Base-by-base conservation (phyloP, 2,888 invertebrate genomes). In the Noctua janthe region DNA sequence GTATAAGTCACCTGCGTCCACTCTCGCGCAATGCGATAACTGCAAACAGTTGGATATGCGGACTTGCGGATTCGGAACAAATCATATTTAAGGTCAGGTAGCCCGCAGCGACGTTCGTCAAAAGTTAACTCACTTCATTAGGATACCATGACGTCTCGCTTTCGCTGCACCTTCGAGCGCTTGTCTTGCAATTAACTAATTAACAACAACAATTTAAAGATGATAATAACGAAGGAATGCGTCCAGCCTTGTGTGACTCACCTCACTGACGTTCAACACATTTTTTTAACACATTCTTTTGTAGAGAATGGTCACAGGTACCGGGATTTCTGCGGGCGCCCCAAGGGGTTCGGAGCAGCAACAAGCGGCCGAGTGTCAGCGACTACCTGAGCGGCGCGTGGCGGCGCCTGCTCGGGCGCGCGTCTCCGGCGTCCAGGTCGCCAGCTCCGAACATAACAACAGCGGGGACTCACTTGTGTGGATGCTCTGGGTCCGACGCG, bases 381-480 rank as follows among this genome's bases (percentile, higher is more conserved):
- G 51, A 69, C 78, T 80, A 89, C 80, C 87, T 88, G 86, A 75
- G 87, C 71, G 56, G 43, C 67, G 54, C 71, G 69, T 64, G n/a
- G 56, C 64, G 35, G 35, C 70, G 54, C 15, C 35, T 47, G 35
- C 71, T 39, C 13, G 64, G 62, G n/a, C 11, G 23, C 73, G 62
- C 62, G 20, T 23, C 51, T 62, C 23, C 72, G 51, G 8, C n/a
- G 29, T 20, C 51, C 59, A 69, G 59, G 67, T 23, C 39, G 56
- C 62, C 51, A 56, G 74, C 59, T 35, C 67, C 51, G 73, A 35
- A 72, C 64, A 56, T 49, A 47, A 73, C 69, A 29, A 56, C 29
- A 35, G 70, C 13, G 64, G 80, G 29, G 71, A 94, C 95, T 95
- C 94, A 95, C 95, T 94, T 93, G 94, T 91, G 89, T 74, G 87